Evolutionary conservation across 2,888 invertebrate genomes (phyloP).

Genomic region (Celastrina argiolus): DNA sequence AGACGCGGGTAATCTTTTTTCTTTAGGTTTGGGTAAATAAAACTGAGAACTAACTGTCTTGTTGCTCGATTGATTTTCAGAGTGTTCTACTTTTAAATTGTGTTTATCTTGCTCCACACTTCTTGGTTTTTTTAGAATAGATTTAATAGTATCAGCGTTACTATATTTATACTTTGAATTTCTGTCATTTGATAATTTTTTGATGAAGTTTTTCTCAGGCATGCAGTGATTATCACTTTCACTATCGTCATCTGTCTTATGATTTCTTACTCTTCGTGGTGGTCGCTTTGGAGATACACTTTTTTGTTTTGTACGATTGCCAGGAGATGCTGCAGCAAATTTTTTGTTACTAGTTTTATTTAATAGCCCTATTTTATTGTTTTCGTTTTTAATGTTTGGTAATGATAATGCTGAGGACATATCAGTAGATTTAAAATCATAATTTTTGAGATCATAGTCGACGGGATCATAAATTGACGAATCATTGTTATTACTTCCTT

Average conservation of each 20-base stretch:
- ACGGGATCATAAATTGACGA: conserved; percentile 67
- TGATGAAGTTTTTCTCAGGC: conserved; percentile 51
- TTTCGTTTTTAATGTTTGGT: conserved; percentile 70
- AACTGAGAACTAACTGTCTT: conserved; percentile 67
- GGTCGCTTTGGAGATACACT: conserved; percentile 80
- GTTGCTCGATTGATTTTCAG: conserved; percentile 24
- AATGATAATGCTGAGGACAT: conserved; percentile 52
- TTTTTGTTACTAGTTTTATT: conserved; percentile 62
- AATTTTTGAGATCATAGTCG: conserved; percentile 70
- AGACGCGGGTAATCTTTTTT: conserved; percentile 48
- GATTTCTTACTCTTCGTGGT: conserved; percentile 74
- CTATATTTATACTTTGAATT: conserved; percentile 54
- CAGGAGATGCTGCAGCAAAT: conserved; percentile 46
- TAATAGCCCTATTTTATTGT: conserved; percentile 53
- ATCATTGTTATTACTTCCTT: conserved; percentile 62
- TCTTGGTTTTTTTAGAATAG: conserved; percentile 78
- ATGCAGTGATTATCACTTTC: conserved; percentile 69
- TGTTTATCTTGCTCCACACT: conserved; percentile 53
- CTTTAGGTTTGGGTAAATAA: conserved; percentile 79
- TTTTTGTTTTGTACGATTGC: conserved; percentile 65
- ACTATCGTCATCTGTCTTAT: conserved; percentile 69
- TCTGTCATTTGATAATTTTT: conserved; percentile 50
- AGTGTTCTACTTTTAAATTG: conserved; percentile 47
- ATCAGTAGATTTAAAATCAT: conserved; percentile 56
- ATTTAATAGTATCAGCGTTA: conserved; percentile 73